These are phyloP conservation scores for Pseudorectes ferrugineus DNA, from an alignment of 2,113 vertebrate species.

Conservation along the genomic window DNA sequence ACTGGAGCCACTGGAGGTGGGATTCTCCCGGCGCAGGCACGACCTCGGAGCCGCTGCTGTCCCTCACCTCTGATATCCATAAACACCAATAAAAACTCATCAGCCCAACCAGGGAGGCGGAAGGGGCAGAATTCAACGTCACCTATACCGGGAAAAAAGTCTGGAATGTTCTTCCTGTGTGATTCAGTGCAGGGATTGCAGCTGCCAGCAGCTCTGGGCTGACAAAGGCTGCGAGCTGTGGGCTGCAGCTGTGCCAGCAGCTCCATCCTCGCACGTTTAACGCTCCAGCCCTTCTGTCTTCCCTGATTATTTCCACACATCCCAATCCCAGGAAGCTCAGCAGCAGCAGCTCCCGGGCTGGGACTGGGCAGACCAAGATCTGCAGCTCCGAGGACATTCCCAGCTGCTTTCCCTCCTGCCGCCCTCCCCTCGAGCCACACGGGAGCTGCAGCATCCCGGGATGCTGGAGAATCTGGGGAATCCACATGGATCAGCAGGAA, in stretches of 20 bases:
- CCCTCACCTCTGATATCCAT: neutral
- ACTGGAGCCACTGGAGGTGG: slow-evolving; percentile 15
- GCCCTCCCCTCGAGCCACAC: rapidly evolving
- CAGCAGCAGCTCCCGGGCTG: neutral
- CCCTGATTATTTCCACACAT: rapidly evolving
- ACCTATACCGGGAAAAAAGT: rapidly evolving
- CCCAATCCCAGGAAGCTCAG: rapidly evolving
- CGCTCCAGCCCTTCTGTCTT: neutral
- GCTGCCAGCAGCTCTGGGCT: neutral
- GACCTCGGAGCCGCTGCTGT: neutral
- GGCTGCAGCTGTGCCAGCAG: neutral
- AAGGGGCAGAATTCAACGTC: rapidly evolving
- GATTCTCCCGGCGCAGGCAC: neutral
- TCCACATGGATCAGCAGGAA: rapidly evolving
- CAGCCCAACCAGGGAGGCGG: neutral
- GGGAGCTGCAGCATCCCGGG: rapidly evolving
- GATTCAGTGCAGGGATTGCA: neutral
- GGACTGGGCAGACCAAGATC: rapidly evolving
- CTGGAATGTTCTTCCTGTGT: neutral
- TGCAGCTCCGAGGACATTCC: neutral
- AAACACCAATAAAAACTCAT: neutral
- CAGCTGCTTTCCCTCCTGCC: neutral
- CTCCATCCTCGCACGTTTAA: neutral
- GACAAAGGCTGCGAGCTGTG: neutral
- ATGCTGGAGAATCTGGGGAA: neutral